Evolutionary conservation across 2,888 invertebrate species (phyloP).

Genomic region (Pollenia angustigena): DNA sequence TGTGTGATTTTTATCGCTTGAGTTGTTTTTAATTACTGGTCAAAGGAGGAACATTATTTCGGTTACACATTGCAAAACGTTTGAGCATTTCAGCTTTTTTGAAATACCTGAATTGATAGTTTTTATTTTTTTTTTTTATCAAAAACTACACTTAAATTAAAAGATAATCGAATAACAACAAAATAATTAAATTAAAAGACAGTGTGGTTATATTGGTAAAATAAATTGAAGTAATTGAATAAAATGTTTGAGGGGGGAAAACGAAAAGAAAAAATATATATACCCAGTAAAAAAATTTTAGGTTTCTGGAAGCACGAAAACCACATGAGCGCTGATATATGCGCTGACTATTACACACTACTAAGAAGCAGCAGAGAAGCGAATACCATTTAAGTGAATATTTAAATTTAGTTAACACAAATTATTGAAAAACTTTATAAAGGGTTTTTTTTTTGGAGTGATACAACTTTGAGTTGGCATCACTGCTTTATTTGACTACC

Average conservation of each 20-base stretch:
- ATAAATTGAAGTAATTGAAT: conserved; percentile 54
- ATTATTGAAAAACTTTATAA: too few species aligned
- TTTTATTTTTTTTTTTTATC: neutral
- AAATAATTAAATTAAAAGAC: conserved; percentile 57
- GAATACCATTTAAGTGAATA: too few species aligned
- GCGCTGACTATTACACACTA: too few species aligned
- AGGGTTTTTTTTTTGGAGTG: too few species aligned
- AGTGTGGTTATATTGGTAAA: conserved; percentile 37
- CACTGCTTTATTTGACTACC: too few species aligned
- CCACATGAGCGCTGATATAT: too few species aligned
- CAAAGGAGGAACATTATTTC: conserved; percentile 48
- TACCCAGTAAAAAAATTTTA: too few species aligned
- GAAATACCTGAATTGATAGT: neutral
- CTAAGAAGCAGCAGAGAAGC: too few species aligned
- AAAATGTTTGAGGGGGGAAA: neutral
- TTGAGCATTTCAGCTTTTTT: conserved; percentile 40
- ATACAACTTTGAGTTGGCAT: too few species aligned
- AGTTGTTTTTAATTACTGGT: conserved; percentile 76
- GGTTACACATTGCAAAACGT: conserved; percentile 31
- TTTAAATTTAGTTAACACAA: too few species aligned
- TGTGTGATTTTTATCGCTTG: conserved; percentile 74
- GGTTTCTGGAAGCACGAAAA: too few species aligned
- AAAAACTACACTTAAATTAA: conserved; percentile 27
- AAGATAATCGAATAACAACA: conserved; percentile 59
- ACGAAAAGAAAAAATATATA: neutral